phyloP scores from a whole-genome alignment of 2,888 invertebrate genomes.

The Hypolimnas misippus region DNA sequence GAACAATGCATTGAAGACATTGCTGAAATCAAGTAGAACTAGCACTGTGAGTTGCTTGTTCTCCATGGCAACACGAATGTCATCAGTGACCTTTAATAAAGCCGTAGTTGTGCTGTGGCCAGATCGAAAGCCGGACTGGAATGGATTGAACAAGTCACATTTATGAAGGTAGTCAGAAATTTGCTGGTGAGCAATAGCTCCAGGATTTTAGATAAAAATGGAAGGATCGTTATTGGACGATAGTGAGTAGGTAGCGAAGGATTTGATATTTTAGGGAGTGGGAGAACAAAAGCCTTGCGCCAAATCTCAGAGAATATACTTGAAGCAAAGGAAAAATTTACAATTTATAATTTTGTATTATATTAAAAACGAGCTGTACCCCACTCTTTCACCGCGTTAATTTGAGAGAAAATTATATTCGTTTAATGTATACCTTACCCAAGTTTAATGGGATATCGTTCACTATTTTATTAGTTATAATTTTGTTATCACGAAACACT shows the following conservation, averaged over 20 bases:
- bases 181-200: too few relatives aligned
- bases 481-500: too few relatives aligned
- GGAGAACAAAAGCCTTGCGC: neutral
- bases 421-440: too few relatives aligned
- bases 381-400: too few relatives aligned
- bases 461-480: too few relatives aligned
- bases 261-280: conserved; percentile 1
- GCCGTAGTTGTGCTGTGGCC: conserved; percentile 5
- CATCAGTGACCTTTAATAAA: conserved; percentile 14
- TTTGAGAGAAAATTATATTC: too few relatives aligned
- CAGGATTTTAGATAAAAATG: neutral
- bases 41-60: conserved; percentile 9
- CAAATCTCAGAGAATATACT: neutral
- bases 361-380: too few relatives aligned
- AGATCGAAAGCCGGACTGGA: conserved; percentile 9
- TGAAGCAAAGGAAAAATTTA: too few relatives aligned
- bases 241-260: neutral
- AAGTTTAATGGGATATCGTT: too few relatives aligned
- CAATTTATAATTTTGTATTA: too few relatives aligned
- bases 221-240: neutral
- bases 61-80: conserved; percentile 21
- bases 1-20: conserved; percentile 18
- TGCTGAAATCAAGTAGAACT: conserved; percentile 23
- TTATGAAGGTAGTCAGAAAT: too few relatives aligned
- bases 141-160: neutral